Conservation (phyloP, 2,113 vertebrate species). For the Scophthalmus maximus region DNA sequence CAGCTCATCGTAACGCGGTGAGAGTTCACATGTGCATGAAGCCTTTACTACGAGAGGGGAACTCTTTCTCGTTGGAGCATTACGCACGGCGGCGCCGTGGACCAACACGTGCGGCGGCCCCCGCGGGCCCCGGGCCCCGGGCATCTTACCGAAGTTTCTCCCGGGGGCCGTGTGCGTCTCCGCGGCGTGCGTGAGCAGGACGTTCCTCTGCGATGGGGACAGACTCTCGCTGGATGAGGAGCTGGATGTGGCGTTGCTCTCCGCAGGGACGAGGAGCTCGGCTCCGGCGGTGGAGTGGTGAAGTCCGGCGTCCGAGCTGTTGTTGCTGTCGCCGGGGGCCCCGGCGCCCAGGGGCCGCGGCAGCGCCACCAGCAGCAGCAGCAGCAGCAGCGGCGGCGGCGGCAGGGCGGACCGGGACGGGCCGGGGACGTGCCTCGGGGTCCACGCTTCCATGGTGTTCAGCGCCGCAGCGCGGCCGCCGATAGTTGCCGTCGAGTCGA, state of each 20-base stretch:
- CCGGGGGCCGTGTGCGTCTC: slow-evolving; percentile 24
- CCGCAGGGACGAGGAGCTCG: slow-evolving; percentile 20
- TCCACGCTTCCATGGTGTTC: slow-evolving; percentile 82
- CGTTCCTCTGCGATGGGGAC: slow-evolving; percentile 64
- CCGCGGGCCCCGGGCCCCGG: slow-evolving; percentile 13
- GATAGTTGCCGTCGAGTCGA: slow-evolving; percentile 65
- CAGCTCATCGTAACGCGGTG: neutral
- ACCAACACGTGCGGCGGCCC: neutral
- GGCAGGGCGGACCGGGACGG: slow-evolving; percentile 71
- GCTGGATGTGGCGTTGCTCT: slow-evolving; percentile 41
- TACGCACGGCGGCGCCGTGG: too few relatives aligned
- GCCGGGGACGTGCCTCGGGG: slow-evolving; percentile 65
- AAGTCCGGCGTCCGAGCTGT: slow-evolving; percentile 45
- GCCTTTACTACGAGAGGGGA: too few relatives aligned
- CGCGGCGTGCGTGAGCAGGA: slow-evolving; percentile 55
- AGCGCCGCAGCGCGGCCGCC: slow-evolving; percentile 51
- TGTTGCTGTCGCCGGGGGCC: slow-evolving; percentile 56
- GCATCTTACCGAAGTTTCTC: slow-evolving; percentile 64
- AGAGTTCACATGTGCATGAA: too few relatives aligned
- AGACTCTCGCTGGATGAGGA: slow-evolving; percentile 63
- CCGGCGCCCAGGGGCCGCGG: slow-evolving; percentile 69
- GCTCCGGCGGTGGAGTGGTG: slow-evolving; percentile 11
- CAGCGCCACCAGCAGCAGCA: slow-evolving; percentile 73
- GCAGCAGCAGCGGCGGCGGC: slow-evolving; percentile 75
- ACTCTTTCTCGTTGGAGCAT: too few relatives aligned